Base-by-base conservation (phyloP, 2,113 vertebrate species). In the Illadopsis cleaveri region DNA sequence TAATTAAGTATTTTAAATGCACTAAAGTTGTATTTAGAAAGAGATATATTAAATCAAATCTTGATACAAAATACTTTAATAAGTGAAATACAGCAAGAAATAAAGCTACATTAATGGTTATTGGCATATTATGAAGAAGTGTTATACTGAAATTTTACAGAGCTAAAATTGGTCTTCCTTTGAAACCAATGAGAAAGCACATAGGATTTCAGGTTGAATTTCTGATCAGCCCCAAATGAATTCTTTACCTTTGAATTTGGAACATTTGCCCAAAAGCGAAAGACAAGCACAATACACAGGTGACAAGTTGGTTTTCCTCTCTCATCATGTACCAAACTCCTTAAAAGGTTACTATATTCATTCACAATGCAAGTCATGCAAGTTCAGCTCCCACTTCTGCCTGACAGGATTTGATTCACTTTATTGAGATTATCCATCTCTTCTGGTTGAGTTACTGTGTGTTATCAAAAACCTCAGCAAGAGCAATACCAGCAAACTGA, bases 21-120 rank as follows among this genome's bases (percentile, higher is more conserved):
- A 84, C 15, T 40, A 12, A 58, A 87, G 18, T 33, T 58, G 2
- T 57, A 15, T 57, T 80, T 56, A 83, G 10, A 42, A 22, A 84
- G 33, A 65, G 1, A 53, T 14, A 40, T 8, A 69, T 47, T 53
- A 70, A 79, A 62, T 58, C 3, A 40, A 92, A 44, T 3, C 44
- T 71, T 0, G 0, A 50, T 37, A 71, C 1, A 28, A 7, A 12
- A 53, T 64, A 82, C 48, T 84, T 84, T 38, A 68, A 5, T 37
- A 83, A 78, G 38, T 38, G 9, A 86, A 70, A 86, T 31, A 64
- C 3, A 50, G 17, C 5, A 86, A 91, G 21, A 75, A 77, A 50
- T 37, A 81, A 91, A 82, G 30, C 30, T 61, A 57, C 7, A 9
- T 47, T 75, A 57, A 65, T 45, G 58, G 15, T 30, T 77, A 65